Evolutionary conservation across 2,888 invertebrate species (phyloP), one percentile per base, ranked within the genome.

Genomic region (Dione juno): DNA sequence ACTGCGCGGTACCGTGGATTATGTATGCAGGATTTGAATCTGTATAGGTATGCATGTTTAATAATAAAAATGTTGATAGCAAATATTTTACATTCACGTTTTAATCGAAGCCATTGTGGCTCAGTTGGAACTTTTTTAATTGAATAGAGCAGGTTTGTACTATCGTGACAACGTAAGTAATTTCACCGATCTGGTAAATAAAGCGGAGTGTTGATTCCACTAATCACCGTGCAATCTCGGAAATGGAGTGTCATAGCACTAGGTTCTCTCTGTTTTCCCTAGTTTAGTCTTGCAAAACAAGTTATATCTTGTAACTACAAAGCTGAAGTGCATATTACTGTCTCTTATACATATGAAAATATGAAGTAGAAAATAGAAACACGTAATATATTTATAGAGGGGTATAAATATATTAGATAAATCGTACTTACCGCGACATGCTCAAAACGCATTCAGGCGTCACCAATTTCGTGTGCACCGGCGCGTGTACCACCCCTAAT

Each of bases 401-500:
- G 8, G 14, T 19, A 13, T 14, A 54, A 21, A 58, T 19, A 43
- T 6, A 59, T 45, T 28, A 61, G 35, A 45, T 45, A 45, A 61
- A 45, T 59, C 63, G 67, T 52, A 79, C 75, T 78, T 80, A 80
- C 77, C 82, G 85, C 84, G 90, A 86, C 89, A 89, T 87, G 85
- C 45, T 85, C 82, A 84, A 83, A 67, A 80, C 74, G 76, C 85
- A 80, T 67, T 82, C 77, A 81, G 73, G 79, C 80, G 82, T 78
- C 70, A 72, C 73, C 84, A 83, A 87, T 88, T 75, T 76, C 69
- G 74, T 76, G 78, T 69, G 72, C 89, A 88, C 76, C 80, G 82
- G 78, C 77, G 81, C 85, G 83, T 82, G 82, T 75, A 70, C 82
- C 81, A 83, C 84, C 85, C 74, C 88, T 92, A 89, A 92, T 83